Conservation (phyloP, 2,113 vertebrate genomes). For the Anseranas semipalmata region DNA sequence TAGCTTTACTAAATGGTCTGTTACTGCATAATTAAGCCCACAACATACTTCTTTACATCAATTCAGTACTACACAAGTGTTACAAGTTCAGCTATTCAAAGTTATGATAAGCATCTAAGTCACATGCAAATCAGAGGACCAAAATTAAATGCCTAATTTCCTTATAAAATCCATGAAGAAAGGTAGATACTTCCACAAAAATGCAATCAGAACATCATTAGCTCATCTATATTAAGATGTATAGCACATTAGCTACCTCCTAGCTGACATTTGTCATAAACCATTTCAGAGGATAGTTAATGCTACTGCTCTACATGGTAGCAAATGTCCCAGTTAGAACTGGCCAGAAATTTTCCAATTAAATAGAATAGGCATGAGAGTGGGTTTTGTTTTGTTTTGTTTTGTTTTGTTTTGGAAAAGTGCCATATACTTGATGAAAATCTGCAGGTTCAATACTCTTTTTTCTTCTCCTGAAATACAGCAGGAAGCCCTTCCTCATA, state of each 20-base stretch:
- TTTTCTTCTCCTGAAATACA: not conserved
- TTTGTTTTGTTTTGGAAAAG: not conserved
- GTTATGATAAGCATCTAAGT: not conserved
- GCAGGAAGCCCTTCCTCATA: not conserved
- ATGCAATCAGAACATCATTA: slow-evolving; percentile 3
- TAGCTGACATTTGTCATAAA: slow-evolving; percentile 4
- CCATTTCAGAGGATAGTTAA: slow-evolving; percentile 13
- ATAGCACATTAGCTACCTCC: slow-evolving; percentile 29
- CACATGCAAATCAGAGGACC: not conserved
- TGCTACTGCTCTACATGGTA: slow-evolving; percentile 34
- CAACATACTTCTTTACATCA: slow-evolving; percentile 47
- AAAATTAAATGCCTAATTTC: not conserved
- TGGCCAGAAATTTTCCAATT: not conserved
- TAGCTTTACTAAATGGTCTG: slow-evolving; percentile 54
- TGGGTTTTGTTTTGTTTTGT: no score
- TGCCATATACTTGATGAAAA: not conserved
- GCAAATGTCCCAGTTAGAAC: not conserved
- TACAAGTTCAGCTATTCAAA: not conserved
- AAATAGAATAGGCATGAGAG: not conserved
- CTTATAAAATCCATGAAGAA: not conserved
- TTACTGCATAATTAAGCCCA: slow-evolving; percentile 44
- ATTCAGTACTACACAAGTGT: slow-evolving; percentile 2
- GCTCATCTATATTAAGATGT: not conserved
- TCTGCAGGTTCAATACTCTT: not conserved
- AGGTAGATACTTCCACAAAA: not conserved